Evolutionary conservation across 2,113 vertebrate species (phyloP).

Genomic region (Macroglossus sobrinus): DNA sequence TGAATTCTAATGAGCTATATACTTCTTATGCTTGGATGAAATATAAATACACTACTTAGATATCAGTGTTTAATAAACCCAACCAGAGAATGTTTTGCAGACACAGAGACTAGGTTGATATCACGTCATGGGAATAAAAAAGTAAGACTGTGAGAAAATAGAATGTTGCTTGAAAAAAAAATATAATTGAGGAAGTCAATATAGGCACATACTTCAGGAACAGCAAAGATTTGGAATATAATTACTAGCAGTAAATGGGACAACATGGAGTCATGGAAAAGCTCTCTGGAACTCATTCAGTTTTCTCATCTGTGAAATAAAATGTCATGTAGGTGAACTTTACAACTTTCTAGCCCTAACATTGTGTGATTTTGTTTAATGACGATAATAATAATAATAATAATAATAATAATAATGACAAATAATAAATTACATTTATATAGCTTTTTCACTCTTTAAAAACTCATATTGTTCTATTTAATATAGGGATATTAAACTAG

Average conservation of each 20-base stretch:
- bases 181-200: neutral
- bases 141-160: conserved; percentile 50
- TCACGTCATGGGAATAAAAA: conserved; percentile 51
- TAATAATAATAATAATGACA: neutral
- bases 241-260: neutral
- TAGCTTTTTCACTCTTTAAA: neutral
- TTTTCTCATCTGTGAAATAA: conserved; percentile 20
- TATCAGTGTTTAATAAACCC: conserved; percentile 47
- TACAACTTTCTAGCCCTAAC: neutral
- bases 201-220: neutral
- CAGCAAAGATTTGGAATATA: neutral
- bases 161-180: neutral
- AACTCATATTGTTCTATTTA: neutral
- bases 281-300: neutral
- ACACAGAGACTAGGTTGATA: conserved; percentile 41
- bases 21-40: conserved; percentile 48
- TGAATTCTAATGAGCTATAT: conserved; percentile 42
- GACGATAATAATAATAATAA: neutral
- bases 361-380: neutral
- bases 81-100: conserved; percentile 41
- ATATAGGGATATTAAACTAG: neutral
- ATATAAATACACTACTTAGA: conserved; percentile 54
- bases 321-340: neutral
- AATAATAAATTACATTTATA: neutral
- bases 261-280: neutral